Conservation (phyloP, 2,888 invertebrate species). For the Drosophila picticornis region DNA sequence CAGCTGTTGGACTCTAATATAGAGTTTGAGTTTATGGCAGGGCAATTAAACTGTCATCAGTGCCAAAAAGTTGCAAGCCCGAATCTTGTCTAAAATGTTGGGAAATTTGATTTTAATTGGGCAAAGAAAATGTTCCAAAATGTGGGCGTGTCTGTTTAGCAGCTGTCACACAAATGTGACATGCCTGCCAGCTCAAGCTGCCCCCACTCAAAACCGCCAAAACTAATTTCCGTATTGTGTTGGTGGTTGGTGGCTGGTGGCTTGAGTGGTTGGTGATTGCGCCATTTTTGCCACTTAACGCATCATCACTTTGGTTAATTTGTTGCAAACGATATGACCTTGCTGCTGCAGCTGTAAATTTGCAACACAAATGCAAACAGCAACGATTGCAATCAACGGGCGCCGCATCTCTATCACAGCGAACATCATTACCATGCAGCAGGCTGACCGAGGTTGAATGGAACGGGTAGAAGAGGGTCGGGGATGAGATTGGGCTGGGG, state of each 20-base stretch:
- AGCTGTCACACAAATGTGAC: slow-evolving; percentile 61
- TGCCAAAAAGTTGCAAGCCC: slow-evolving; percentile 49
- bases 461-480: neutral
- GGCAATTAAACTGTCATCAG: slow-evolving; percentile 79
- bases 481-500: slow-evolving; percentile 16
- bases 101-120: slow-evolving; percentile 79
- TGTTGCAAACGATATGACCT: slow-evolving; percentile 58
- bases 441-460: neutral
- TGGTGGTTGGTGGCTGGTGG: slow-evolving; percentile 27
- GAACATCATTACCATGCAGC: slow-evolving; percentile 49
- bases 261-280: slow-evolving; percentile 52
- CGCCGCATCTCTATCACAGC: slow-evolving; percentile 67
- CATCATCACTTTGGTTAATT: slow-evolving; percentile 80
- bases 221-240: slow-evolving; percentile 71
- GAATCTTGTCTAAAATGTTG: slow-evolving; percentile 57
- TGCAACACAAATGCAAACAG: slow-evolving; percentile 75
- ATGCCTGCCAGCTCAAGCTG: slow-evolving; percentile 11
- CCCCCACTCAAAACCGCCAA: slow-evolving; percentile 61
- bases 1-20: slow-evolving; percentile 56
- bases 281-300: slow-evolving; percentile 73
- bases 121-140: slow-evolving; percentile 60
- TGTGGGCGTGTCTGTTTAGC: slow-evolving; percentile 50
- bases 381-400: slow-evolving; percentile 73
- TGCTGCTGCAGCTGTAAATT: slow-evolving; percentile 80
- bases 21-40: slow-evolving; percentile 22